Percentiles rank a stretch among this genome's conserved stretches.
These are phyloP conservation scores for Nothoprocta perdicaria DNA, from an alignment of 2,113 vertebrate genomes.

Conservation along the genomic window DNA sequence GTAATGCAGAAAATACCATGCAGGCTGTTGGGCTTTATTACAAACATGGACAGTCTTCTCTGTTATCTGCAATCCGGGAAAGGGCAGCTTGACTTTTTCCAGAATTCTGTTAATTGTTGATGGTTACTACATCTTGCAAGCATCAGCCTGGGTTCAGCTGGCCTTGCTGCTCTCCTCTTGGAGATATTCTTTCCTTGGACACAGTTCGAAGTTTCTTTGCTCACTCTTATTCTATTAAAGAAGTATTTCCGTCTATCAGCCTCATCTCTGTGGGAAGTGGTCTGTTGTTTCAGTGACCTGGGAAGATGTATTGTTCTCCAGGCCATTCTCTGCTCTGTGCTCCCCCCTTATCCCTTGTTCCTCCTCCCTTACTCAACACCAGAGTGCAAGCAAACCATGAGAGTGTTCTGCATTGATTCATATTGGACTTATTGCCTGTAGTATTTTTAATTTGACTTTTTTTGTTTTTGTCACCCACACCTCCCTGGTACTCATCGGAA, in stretches of 20 bases:
- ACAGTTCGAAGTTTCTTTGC: not conserved
- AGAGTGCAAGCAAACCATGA: not conserved
- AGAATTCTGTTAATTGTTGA: slow-evolving; percentile 15
- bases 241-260: not conserved
- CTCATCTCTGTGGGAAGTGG: not conserved
- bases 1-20: slow-evolving; percentile 24
- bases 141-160: slow-evolving; percentile 21
- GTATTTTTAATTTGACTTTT: not conserved
- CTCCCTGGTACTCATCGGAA: not conserved
- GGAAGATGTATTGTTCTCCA: not conserved
- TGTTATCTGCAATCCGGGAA: slow-evolving; percentile 27
- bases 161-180: slow-evolving; percentile 5
- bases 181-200: slow-evolving; percentile 7
- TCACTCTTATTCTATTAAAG: not conserved
- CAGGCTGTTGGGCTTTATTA: slow-evolving; percentile 32
- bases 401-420: not conserved
- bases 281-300: not conserved
- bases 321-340: not conserved
- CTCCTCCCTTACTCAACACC: not conserved
- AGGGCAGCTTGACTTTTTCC: slow-evolving; percentile 52
- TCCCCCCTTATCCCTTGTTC: not conserved
- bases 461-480: not conserved
- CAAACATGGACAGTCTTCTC: slow-evolving; percentile 22
- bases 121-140: slow-evolving; percentile 23
- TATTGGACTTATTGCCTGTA: rapidly evolving